phyloP scores from a whole-genome alignment of 2,113 vertebrate genomes.

The Tylochromis polylepis region DNA sequence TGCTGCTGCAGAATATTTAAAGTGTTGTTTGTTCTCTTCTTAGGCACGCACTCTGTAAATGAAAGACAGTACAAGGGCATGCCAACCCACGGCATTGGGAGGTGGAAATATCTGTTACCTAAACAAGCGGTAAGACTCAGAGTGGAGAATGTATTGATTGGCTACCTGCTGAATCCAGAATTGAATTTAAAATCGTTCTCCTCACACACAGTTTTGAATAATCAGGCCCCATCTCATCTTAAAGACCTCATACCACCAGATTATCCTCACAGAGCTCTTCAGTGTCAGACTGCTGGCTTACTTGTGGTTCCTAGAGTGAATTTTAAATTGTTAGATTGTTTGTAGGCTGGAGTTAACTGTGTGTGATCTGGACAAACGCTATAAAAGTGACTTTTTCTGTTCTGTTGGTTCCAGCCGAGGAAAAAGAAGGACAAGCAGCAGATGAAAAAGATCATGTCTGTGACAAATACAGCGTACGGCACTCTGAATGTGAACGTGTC shows the following conservation, averaged over 20 bases:
- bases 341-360: not conserved
- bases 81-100: conserved; percentile 85
- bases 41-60: conserved; percentile 29
- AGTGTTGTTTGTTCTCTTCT: not conserved
- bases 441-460: conserved; percentile 70
- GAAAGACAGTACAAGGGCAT: conserved; percentile 73
- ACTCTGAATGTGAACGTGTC: conserved; percentile 82
- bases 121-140: conserved; percentile 70
- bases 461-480: conserved; percentile 75
- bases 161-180: not conserved
- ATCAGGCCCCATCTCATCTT: not conserved
- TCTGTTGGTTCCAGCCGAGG: conserved; percentile 63
- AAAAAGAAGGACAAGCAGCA: conserved; percentile 76
- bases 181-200: not conserved
- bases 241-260: not conserved
- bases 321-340: not conserved
- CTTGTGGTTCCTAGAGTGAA: not conserved
- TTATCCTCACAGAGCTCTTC: not conserved
- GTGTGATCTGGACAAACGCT: not conserved
- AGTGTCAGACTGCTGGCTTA: not conserved
- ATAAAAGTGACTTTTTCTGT: not conserved
- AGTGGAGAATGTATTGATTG: not conserved
- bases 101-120: conserved; percentile 77
- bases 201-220: not conserved
- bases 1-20: not conserved